Percentiles rank a stretch among this genome's conserved stretches.
Evolutionary conservation across 2,888 invertebrate genomes (phyloP).

Genomic region (Gymnoscelis rufifasciata): DNA sequence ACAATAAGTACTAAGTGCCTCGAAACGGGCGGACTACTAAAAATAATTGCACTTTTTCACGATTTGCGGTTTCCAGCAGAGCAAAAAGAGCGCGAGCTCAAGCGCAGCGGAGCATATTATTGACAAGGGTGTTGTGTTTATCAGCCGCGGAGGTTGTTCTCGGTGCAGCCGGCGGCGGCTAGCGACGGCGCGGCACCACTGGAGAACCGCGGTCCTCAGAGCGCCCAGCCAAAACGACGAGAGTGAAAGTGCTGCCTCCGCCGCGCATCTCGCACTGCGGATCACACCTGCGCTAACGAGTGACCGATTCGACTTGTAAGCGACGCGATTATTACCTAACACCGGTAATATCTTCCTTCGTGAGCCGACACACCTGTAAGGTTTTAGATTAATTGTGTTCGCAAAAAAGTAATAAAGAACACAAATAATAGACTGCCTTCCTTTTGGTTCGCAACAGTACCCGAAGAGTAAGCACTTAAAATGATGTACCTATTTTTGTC

Average conservation of each 20-base stretch:
- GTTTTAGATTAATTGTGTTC: background rate
- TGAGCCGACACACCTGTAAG: conserved; percentile 6
- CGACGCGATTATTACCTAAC: conserved; percentile 39
- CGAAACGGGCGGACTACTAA: conserved; percentile 39
- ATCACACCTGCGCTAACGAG: conserved; percentile 57
- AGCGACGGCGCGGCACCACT: conserved; percentile 67
- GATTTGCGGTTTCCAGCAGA: conserved; percentile 56
- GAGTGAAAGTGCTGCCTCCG: conserved; percentile 73
- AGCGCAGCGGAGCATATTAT: conserved; percentile 56
- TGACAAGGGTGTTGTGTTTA: conserved; percentile 54
- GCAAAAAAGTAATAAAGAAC: background rate
- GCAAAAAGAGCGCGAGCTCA: conserved; percentile 51
- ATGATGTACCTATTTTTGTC: too few relatives aligned
- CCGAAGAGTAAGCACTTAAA: too few relatives aligned
- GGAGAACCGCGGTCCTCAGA: conserved; percentile 30
- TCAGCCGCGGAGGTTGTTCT: conserved; percentile 36
- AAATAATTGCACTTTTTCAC: conserved; percentile 51
- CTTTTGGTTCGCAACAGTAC: too few relatives aligned
- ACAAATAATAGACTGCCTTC: too few relatives aligned
- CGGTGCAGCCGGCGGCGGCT: conserved; percentile 53
- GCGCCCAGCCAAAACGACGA: conserved; percentile 50
- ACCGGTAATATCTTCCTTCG: conserved; percentile 41
- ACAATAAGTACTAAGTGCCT: conserved; percentile 9
- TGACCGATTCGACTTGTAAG: conserved; percentile 43
- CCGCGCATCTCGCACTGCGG: conserved; percentile 53